These are phyloP conservation scores for Pocota personata DNA, from an alignment of 2,888 invertebrate species.

Conservation along the genomic window DNA sequence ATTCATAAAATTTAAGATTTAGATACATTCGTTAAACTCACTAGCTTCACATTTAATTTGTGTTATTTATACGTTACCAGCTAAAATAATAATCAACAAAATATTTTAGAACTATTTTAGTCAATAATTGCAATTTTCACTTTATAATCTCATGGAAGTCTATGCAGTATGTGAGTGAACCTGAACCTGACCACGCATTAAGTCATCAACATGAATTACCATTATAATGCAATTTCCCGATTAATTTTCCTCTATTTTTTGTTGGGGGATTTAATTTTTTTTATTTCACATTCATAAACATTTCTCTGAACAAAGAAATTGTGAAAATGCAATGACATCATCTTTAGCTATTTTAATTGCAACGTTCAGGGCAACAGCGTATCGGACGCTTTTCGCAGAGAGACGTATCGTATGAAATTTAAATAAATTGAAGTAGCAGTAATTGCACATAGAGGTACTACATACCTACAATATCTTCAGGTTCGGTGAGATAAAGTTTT, in stretches of 20 bases:
- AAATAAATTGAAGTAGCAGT: not conserved
- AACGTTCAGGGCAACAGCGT: not conserved
- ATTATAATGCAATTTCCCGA: not conserved
- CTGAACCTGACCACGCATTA: not conserved
- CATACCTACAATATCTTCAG: not conserved
- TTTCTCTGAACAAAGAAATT: slow-evolving; percentile 3
- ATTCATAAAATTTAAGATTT: too few relatives aligned
- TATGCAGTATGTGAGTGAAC: not conserved
- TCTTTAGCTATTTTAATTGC: slow-evolving; percentile 30
- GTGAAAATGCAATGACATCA: slow-evolving; percentile 43
- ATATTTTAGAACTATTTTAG: too few relatives aligned
- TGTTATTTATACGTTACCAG: too few relatives aligned
- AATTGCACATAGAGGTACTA: too few relatives aligned
- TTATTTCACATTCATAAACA: not conserved
- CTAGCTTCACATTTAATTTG: too few relatives aligned
- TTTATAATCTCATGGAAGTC: not conserved
- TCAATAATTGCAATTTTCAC: not conserved
- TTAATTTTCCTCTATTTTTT: not conserved
- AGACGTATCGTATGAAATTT: not conserved
- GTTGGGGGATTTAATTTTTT: not conserved
- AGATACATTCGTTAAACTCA: too few relatives aligned
- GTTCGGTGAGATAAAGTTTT: not conserved
- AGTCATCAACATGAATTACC: not conserved
- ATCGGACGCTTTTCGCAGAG: not conserved
- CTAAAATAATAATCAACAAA: too few relatives aligned